Percentiles rank a stretch among this genome's conserved stretches.
These are phyloP conservation scores for Hippocampus comes DNA, from an alignment of 2,113 vertebrate species.

Conservation along the genomic window DNA sequence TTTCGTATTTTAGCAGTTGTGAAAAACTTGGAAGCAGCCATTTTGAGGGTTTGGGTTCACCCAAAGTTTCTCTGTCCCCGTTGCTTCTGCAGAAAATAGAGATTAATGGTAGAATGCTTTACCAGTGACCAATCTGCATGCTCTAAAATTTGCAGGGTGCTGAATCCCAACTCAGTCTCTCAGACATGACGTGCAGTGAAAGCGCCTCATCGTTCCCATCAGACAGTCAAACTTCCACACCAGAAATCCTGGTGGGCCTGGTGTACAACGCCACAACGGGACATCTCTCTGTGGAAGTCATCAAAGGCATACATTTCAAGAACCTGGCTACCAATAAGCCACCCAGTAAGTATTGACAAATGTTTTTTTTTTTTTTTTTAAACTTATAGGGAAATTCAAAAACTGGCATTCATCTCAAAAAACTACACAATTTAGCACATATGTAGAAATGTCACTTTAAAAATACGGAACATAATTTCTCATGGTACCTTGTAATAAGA, in stretches of 20 bases:
- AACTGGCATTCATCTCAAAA: too few relatives aligned
- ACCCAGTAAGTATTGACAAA: constrained; percentile 88
- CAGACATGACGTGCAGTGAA: constrained; percentile 90
- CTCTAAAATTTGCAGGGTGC: constrained; percentile 77
- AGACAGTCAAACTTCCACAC: constrained; percentile 82
- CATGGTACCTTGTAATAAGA: neutral
- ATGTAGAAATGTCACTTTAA: neutral
- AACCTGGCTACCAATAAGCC: constrained; percentile 95
- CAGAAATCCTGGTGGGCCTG: constrained; percentile 93
- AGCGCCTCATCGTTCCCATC: constrained; percentile 93
- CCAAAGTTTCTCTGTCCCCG: neutral
- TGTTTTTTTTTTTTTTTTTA: neutral
- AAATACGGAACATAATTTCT: too few relatives aligned
- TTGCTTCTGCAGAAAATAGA: neutral
- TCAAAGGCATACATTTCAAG: constrained; percentile 99
- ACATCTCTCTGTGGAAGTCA: constrained; percentile 94
- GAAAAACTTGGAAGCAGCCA: too few relatives aligned
- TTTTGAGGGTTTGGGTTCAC: neutral
- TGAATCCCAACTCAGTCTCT: constrained; percentile 90
- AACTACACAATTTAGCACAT: too few relatives aligned
- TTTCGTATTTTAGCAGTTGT: too few relatives aligned
- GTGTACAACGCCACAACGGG: constrained; percentile 97
- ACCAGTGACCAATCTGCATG: constrained; percentile 3
- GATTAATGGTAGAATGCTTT: neutral
- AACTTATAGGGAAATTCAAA: too few relatives aligned